Evolutionary conservation across 1,140 invertebrate species (phyloP), one percentile per base, ranked within the genome.

Genomic region (Himalopsyche phryganea): DNA sequence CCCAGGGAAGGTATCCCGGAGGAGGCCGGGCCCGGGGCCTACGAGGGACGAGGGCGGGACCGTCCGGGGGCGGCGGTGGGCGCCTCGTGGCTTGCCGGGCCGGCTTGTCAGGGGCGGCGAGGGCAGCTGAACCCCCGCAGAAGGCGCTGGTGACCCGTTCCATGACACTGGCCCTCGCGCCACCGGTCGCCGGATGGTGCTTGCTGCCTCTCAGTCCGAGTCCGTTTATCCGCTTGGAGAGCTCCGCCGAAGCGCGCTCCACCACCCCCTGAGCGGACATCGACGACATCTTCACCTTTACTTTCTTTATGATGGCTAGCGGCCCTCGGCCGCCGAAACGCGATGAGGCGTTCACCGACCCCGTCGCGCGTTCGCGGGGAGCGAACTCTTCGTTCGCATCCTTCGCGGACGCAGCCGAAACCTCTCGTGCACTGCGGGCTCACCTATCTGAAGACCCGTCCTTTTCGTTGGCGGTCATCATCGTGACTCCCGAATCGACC

Each of bases 221-320:
- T 28, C 90, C 90, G 69, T 90, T 92, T 76, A 93, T 92, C 63
- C 91, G 84, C 67, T 91, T 91, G 50, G 89, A 88, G 53, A 93
- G 75, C 75, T 93, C 90, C 50, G 90, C 90, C 62, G 90, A 91
- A 65, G 90, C 90, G 66, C 90, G 83, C 79, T 94, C 91, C 70
- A 92, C 89, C 67, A 91, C 89, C 65, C 87, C 87, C 71, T 89
- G 86, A 56, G 86, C 85, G 52, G 86, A 88, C 77, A 88, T 86
- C 53, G 74, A 76, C 35, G 76, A 78, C 76, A 78, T 78, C 67
- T 77, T 76, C 61, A 76, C 74, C 65, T 75, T 74, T 40, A 78
- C 76, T 57, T 75, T 74, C 60, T 74, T 74, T 60, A 77, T 76
- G 61, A 71, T 75, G 69, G 73, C 69, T 61, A 67, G 69, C 55